Percentiles rank a stretch among this genome's conserved stretches.
These are phyloP conservation scores for Connochaetes taurinus DNA, from an alignment of 2,113 vertebrate genomes.

Conservation along the genomic window DNA sequence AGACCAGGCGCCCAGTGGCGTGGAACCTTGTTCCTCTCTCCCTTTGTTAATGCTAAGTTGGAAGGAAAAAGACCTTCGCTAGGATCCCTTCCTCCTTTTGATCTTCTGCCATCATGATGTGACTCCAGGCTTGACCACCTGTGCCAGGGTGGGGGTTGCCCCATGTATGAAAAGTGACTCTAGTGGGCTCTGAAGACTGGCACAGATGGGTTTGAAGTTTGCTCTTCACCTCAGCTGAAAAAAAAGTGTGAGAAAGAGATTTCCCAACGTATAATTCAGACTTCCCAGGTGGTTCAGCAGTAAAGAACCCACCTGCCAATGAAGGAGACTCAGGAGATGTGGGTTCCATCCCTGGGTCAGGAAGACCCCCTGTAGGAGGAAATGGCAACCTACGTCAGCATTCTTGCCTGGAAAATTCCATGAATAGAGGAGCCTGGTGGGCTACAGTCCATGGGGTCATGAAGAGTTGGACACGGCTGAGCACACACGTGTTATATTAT, in stretches of 20 bases:
- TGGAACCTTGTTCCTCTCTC: not conserved
- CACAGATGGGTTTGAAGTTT: not conserved
- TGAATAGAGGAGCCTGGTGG: not conserved
- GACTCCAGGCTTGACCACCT: not conserved
- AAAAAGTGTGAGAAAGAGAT: no score
- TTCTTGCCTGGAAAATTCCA: not conserved
- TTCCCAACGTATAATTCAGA: rapidly evolving
- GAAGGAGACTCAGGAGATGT: not conserved
- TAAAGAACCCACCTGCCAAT: not conserved
- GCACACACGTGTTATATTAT: rapidly evolving
- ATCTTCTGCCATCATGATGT: not conserved
- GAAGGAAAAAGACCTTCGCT: not conserved
- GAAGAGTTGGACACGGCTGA: not conserved
- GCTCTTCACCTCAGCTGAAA: not conserved
- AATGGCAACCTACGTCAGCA: not conserved
- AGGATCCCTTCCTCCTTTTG: not conserved
- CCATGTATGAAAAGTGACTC: not conserved
- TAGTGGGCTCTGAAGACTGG: not conserved
- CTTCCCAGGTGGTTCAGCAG: not conserved
- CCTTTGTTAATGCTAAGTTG: not conserved
- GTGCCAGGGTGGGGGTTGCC: rapidly evolving
- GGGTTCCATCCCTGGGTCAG: not conserved
- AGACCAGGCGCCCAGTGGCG: not conserved
- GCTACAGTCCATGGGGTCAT: not conserved
- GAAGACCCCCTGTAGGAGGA: not conserved